A percentile compares a stretch with the other conserved stretches of the same genome.
phyloP scores from a whole-genome alignment of 2,113 vertebrate genomes.

The Rana temporaria region DNA sequence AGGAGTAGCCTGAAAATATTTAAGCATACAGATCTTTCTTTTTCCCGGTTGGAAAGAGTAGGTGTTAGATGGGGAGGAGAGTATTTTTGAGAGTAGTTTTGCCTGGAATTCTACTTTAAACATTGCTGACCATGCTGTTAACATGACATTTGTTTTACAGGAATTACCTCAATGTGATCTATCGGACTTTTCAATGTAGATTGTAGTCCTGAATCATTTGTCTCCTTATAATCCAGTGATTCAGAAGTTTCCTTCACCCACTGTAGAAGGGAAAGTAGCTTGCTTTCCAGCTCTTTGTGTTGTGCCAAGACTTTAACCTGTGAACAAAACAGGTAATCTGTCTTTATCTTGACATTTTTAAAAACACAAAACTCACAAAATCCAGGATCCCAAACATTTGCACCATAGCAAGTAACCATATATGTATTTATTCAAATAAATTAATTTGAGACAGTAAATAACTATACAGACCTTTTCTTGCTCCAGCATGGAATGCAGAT shows the following conservation, averaged over 20 bases:
- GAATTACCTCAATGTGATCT: constrained; percentile 18
- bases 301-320: constrained; percentile 70
- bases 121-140: too few relatives aligned
- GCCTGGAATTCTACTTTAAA: not conserved
- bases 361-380: too few relatives aligned
- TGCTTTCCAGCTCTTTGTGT: constrained; percentile 68
- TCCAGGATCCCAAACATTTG: too few relatives aligned
- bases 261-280: constrained; percentile 75
- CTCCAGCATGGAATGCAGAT: constrained; percentile 73
- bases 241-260: constrained; percentile 73
- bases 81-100: too few relatives aligned
- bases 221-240: constrained; percentile 57
- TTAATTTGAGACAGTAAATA: not conserved
- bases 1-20: too few relatives aligned
- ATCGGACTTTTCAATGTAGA: not conserved
- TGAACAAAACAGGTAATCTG: constrained; percentile 51
- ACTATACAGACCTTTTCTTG: constrained; percentile 75
- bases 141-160: too few relatives aligned
- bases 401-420: too few relatives aligned
- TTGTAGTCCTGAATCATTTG: constrained; percentile 54
- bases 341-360: too few relatives aligned
- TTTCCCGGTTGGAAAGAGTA: too few relatives aligned
- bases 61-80: too few relatives aligned
- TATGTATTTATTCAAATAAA: too few relatives aligned
- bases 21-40: too few relatives aligned